Base-by-base conservation (phyloP, 2,113 vertebrate species). In the Ahaetulla prasina region DNA sequence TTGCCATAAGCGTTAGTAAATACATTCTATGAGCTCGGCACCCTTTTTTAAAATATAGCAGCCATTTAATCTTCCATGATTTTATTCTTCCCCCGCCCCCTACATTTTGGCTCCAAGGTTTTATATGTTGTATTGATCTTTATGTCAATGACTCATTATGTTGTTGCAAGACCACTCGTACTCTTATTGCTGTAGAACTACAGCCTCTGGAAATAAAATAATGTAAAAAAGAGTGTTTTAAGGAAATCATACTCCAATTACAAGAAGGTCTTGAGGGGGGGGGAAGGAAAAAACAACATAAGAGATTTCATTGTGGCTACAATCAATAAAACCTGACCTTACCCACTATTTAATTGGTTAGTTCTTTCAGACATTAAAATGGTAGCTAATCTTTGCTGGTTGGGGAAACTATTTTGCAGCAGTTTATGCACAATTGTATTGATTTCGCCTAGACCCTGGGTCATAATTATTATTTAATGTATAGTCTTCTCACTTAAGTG, bases 311-410 rank as follows among this genome's bases (percentile, higher is more conserved):
- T 95, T 96, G 95, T 96, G 95, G 97, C 88, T 95, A 45, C 0
- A 39, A 95, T 98, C 97, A 95, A 98, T 97, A 96, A 94, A 95
- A 96, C 96, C 97, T 98, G 96, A 97, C 96, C 96, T 97, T 97
- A 96, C 94, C 94, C 93, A 94, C 90, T 94, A 47, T 95, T 96
- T 97, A 97, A 97, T 96, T 97, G 97, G 95, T 97, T 96, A 60
- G 53, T 91, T 97, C 92, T 97, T 96, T 94, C 93, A 96, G 95
- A 97, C 94, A 97, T 94, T 96, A 97, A 97, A 97, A 96, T 94
- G 91, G 95, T 96, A 87, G 94, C 96, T 97, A 97, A 96, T 90
- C 94, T 93, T 95, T 55, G 5, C 88, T 95, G 94, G 93, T 96
- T 97, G 96, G 92, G 95, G 45, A 92, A 94, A 91, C 90, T 95